These are phyloP conservation scores for Rhodinocichla rosea DNA, from an alignment of 2,113 vertebrate genomes.

Conservation along the genomic window DNA sequence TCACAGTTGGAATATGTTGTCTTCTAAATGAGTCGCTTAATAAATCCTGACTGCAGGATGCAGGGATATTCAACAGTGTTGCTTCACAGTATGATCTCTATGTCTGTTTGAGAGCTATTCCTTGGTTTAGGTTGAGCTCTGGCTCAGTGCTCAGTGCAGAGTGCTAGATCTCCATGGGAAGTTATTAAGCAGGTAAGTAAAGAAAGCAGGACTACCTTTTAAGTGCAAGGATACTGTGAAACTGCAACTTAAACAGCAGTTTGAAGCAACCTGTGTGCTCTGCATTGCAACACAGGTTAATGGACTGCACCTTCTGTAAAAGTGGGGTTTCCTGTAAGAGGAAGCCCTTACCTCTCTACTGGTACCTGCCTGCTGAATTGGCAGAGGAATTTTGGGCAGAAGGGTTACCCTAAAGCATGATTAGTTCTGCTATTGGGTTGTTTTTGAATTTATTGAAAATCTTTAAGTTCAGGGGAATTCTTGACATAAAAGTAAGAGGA, in stretches of 20 bases:
- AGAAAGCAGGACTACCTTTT: background rate
- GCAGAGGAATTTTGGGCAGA: background rate
- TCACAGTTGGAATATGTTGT: background rate
- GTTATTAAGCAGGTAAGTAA: background rate
- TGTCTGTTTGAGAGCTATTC: background rate
- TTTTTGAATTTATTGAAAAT: background rate
- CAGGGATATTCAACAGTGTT: background rate
- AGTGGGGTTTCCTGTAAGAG: background rate
- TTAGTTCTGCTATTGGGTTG: background rate
- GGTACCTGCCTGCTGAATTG: background rate
- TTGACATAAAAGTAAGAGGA: background rate
- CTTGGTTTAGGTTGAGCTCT: constrained; percentile 10
- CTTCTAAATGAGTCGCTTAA: background rate
- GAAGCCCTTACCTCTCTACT: background rate
- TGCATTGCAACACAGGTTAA: background rate
- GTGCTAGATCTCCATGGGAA: background rate
- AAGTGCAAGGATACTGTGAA: background rate
- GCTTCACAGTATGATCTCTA: background rate
- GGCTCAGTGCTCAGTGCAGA: background rate
- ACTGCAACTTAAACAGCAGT: background rate
- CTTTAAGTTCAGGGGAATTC: background rate
- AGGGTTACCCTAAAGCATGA: background rate
- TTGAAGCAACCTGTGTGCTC: background rate
- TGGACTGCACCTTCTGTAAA: background rate
- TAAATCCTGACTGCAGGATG: background rate